These are phyloP conservation scores for Nephrotoma guestfalica DNA, from an alignment of 2,888 invertebrate genomes.

Conservation along the genomic window DNA sequence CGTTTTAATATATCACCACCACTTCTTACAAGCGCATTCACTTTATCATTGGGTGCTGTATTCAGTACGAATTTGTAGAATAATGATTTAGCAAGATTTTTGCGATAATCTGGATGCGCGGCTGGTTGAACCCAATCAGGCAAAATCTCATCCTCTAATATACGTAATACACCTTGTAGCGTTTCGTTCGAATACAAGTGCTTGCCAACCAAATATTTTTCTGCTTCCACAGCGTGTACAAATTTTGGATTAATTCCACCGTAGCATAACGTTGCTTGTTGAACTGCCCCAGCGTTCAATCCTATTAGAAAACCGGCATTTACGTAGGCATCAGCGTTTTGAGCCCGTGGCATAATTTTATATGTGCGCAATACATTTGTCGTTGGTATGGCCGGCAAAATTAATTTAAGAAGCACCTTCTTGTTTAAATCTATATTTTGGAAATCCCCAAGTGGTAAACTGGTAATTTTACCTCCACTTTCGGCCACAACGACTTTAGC, in stretches of 20 bases:
- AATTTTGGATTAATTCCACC: constrained; percentile 39
- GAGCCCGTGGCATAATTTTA: constrained; percentile 56
- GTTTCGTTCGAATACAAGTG: constrained; percentile 29
- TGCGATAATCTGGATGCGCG: constrained; percentile 41
- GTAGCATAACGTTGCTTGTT: constrained; percentile 38
- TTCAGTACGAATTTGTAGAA: constrained; percentile 45
- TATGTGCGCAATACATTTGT: constrained; percentile 32
- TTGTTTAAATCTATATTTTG: constrained; percentile 44
- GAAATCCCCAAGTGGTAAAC: constrained; percentile 36
- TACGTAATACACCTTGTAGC: constrained; percentile 22
- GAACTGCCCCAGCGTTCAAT: constrained; percentile 31
- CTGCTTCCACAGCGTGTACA: constrained; percentile 40
- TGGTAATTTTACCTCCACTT: constrained; percentile 5
- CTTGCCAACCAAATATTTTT: constrained; percentile 35
- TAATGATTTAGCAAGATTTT: constrained; percentile 42
- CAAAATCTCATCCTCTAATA: constrained; percentile 34
- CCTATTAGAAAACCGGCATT: constrained; percentile 56
- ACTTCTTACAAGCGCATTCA: constrained; percentile 27
- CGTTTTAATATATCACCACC: constrained; percentile 36
- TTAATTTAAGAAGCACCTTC: constrained; percentile 47
- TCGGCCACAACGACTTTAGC: constrained; percentile 27
- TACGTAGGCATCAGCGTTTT: constrained; percentile 60
- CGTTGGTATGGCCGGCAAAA: constrained; percentile 38
- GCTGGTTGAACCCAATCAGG: constrained; percentile 44
- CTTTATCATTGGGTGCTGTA: constrained; percentile 29